These are phyloP conservation scores for Anoplopoma fimbria DNA, from an alignment of 2,113 vertebrate genomes.

Conservation along the genomic window DNA sequence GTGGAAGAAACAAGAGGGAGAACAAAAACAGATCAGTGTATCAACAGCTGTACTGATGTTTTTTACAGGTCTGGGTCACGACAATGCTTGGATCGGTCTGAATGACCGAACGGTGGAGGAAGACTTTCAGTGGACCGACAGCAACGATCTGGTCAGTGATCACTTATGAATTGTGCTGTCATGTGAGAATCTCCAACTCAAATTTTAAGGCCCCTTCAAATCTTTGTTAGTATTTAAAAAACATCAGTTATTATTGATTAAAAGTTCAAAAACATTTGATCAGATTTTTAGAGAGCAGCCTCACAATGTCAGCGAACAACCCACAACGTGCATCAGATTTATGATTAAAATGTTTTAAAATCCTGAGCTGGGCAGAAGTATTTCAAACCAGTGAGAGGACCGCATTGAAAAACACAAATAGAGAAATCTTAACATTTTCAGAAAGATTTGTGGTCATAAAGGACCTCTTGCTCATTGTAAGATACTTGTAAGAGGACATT, in stretches of 20 bases:
- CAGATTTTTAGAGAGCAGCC: neutral
- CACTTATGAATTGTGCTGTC: neutral
- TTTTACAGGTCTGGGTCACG: slow-evolving; percentile 90
- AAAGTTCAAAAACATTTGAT: neutral
- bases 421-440: neutral
- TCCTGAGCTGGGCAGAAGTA: neutral
- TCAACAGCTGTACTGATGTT: neutral
- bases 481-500: neutral
- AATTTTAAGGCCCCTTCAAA: neutral
- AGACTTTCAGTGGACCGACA: slow-evolving; percentile 97
- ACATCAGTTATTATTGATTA: neutral
- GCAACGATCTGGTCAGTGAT: slow-evolving; percentile 88
- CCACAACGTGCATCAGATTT: neutral
- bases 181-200: neutral
- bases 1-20: neutral
- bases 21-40: neutral
- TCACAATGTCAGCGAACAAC: neutral
- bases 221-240: neutral
- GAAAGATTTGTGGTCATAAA: neutral
- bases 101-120: slow-evolving; percentile 96
- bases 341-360: neutral
- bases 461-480: neutral
- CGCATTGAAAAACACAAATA: neutral
- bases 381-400: neutral
- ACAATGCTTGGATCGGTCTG: slow-evolving; percentile 96